Conservation (phyloP, 2,113 vertebrate species). For the Zosterops lateralis region DNA sequence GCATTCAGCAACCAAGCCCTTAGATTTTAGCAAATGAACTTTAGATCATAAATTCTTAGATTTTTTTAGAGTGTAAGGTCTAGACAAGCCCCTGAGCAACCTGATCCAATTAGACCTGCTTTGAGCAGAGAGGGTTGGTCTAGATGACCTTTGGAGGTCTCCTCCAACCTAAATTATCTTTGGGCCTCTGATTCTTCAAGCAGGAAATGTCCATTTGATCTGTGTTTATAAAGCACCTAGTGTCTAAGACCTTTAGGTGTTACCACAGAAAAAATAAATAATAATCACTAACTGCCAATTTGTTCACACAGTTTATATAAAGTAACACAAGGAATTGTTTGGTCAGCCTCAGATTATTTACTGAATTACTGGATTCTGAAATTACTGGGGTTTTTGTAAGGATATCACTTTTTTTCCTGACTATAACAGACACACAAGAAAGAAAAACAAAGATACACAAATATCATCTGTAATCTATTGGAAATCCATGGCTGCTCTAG, state of each 20-base stretch:
- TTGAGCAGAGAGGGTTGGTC: not conserved
- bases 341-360: not conserved
- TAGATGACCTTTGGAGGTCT: not conserved
- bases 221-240: not conserved
- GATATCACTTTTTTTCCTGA: not conserved
- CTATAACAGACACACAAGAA: not conserved
- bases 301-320: not conserved
- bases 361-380: not conserved
- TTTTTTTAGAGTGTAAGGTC: not conserved
- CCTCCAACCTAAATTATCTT: not conserved
- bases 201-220: not conserved
- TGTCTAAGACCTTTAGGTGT: not conserved
- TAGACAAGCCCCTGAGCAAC: not conserved
- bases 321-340: not conserved
- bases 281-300: constrained; percentile 12
- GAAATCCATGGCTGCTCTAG: not conserved
- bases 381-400: not conserved
- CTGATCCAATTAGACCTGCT: constrained; percentile 10
- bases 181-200: constrained; percentile 6
- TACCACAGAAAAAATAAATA: constrained; percentile 18
- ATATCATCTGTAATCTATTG: not conserved
- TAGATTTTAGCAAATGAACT: constrained; percentile 37
- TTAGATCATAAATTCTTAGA: not conserved
- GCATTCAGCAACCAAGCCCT: not conserved
- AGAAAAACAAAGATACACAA: not conserved